These are phyloP conservation scores for Melanostoma scalare DNA, from an alignment of 2,888 invertebrate species.

Conservation along the genomic window DNA sequence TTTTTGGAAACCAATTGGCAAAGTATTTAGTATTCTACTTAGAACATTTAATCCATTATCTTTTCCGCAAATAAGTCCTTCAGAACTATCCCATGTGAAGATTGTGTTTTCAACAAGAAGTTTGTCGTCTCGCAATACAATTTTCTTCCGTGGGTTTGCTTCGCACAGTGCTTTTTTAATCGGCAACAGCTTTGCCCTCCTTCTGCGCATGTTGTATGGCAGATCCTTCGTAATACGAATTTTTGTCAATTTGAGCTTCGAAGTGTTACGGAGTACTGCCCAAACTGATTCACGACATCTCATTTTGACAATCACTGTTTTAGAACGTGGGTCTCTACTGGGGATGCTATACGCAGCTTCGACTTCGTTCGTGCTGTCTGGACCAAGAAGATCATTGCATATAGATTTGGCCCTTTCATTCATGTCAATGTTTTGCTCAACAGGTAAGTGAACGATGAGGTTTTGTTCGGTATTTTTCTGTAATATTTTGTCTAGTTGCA, in stretches of 20 bases:
- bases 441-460: no score
- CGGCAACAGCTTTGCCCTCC: constrained; percentile 11
- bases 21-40: neutral
- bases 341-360: constrained; percentile 13
- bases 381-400: neutral
- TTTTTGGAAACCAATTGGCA: constrained; percentile 1
- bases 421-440: no score
- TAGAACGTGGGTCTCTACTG: constrained; percentile 8
- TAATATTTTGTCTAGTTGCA: no score
- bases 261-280: constrained; percentile 22
- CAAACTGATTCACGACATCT: constrained; percentile 14
- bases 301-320: constrained; percentile 17
- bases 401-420: neutral
- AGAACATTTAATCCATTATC: neutral
- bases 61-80: neutral
- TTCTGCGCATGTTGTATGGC: constrained; percentile 2
- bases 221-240: constrained; percentile 20
- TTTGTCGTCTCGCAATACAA: constrained; percentile 3
- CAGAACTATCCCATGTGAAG: constrained; percentile 2
- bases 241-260: constrained; percentile 6
- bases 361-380: neutral
- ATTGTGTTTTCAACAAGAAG: constrained; percentile 1
- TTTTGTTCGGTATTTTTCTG: neutral
- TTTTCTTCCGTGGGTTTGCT: constrained; percentile 6
- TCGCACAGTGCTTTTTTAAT: constrained; percentile 14